phyloP scores from a whole-genome alignment of 2,888 invertebrate genomes.

The Morpho achilles region DNA sequence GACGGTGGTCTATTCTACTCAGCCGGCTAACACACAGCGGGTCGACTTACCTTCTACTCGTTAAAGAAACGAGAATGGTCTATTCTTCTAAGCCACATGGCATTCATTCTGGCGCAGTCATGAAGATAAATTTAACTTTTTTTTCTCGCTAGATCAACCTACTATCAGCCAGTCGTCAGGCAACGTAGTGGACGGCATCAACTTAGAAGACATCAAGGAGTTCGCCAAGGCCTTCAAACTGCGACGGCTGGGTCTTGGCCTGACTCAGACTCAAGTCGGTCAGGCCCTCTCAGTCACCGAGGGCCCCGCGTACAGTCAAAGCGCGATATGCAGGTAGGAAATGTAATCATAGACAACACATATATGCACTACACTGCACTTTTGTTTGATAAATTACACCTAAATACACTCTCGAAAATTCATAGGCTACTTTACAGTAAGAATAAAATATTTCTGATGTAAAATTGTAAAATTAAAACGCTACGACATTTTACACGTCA shows the following conservation, averaged over 20 bases:
- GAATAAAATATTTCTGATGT: too few species aligned
- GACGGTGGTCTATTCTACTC: too few species aligned
- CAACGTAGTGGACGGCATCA: conserved; percentile 97
- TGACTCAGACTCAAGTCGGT: conserved; percentile 98
- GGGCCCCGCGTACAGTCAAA: conserved; percentile 99
- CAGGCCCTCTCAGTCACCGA: conserved; percentile 97
- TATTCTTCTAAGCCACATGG: too few species aligned
- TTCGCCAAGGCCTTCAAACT: conserved; percentile 98
- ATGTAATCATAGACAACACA: conserved; percentile 3
- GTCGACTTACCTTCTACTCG: too few species aligned
- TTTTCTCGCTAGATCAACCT: conserved; percentile 85
- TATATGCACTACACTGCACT: conserved; percentile 13
- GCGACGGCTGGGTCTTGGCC: conserved; percentile 93
- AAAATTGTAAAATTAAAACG: too few species aligned
- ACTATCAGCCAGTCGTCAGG: conserved; percentile 96
- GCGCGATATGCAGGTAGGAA: conserved; percentile 97
- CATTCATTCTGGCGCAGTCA: too few species aligned
- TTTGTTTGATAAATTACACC: conserved; percentile 18
- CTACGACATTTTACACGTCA: too few species aligned
- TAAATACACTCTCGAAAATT: too few species aligned
- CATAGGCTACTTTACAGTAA: too few species aligned
- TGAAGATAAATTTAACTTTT: conserved; percentile 6
- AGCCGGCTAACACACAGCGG: too few species aligned
- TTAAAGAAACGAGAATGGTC: too few species aligned
- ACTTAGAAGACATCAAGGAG: conserved; percentile 98